Conservation (phyloP, 1,140 invertebrate species). For the Pemphigus obesinymphae region DNA sequence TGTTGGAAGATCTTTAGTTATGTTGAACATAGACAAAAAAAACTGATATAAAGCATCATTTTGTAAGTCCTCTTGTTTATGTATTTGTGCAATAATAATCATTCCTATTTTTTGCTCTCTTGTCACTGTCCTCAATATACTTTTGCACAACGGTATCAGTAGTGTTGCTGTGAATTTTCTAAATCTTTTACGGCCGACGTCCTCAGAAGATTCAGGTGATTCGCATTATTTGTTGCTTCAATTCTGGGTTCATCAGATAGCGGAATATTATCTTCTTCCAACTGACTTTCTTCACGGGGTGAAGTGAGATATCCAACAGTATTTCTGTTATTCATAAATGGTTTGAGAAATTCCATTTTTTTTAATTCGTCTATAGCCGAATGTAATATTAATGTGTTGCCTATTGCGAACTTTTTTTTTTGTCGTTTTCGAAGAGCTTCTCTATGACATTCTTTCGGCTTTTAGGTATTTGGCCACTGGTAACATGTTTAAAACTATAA, state of each 20-base stretch:
- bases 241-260: background rate
- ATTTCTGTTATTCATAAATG: no score
- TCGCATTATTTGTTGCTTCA: constrained; percentile 6
- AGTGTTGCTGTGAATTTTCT: background rate
- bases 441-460: constrained; percentile 39
- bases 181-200: background rate
- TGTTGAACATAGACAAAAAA: constrained; percentile 16
- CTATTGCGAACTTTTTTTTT: constrained; percentile 40
- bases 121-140: background rate
- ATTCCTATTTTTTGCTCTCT: background rate
- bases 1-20: background rate
- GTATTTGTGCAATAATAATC: background rate
- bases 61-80: background rate
- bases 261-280: background rate
- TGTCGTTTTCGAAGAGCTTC: constrained; percentile 43
- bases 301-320: constrained; percentile 3
- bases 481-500: constrained; percentile 41
- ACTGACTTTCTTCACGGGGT: background rate
- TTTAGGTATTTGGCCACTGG: constrained; percentile 45
- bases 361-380: constrained; percentile 43
- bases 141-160: background rate
- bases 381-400: constrained; percentile 14
- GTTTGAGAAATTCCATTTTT: no score
- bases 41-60: constrained; percentile 13
- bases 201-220: background rate